These are phyloP conservation scores for Eulithis testata DNA, from an alignment of 2,888 invertebrate species.

Conservation along the genomic window DNA sequence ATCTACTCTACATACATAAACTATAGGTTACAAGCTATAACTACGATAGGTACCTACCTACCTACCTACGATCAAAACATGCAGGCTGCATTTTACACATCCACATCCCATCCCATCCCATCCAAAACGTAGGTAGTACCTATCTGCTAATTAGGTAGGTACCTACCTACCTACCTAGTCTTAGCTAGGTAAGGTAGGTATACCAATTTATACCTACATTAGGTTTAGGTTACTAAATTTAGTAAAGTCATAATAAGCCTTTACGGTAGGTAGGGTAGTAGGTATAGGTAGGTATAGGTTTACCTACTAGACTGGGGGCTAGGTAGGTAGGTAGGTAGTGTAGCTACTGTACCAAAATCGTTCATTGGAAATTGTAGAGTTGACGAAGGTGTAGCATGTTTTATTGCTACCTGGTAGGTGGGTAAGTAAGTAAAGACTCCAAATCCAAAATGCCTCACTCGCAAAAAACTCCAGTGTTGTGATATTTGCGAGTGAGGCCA, in stretches of 20 bases:
- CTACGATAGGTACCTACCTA: slow-evolving; percentile 8
- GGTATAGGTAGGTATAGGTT: too few relatives aligned
- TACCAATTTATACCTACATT: neutral
- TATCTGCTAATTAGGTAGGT: too few relatives aligned
- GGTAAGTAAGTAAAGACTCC: slow-evolving; percentile 23
- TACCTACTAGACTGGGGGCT: too few relatives aligned
- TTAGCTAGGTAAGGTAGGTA: neutral
- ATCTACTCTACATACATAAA: too few relatives aligned
- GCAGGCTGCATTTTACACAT: too few relatives aligned
- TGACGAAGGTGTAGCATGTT: slow-evolving; percentile 31
- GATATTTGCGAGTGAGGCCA: slow-evolving; percentile 77
- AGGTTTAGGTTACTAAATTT: too few relatives aligned
- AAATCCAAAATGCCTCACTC: slow-evolving; percentile 16
- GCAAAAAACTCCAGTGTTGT: slow-evolving; percentile 30
- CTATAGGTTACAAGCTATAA: too few relatives aligned
- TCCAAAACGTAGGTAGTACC: too few relatives aligned
- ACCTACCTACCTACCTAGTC: slow-evolving; percentile 3
- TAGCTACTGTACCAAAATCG: neutral
- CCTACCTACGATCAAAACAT: neutral
- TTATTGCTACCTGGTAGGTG: slow-evolving; percentile 16
- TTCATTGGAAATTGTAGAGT: slow-evolving; percentile 7
- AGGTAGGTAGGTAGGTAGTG: too few relatives aligned
- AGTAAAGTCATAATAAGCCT: too few relatives aligned
- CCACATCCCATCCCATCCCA: too few relatives aligned
- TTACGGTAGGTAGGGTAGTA: too few relatives aligned